Base-by-base conservation (phyloP, 2,113 vertebrate species). In the Grammomys surdaster region DNA sequence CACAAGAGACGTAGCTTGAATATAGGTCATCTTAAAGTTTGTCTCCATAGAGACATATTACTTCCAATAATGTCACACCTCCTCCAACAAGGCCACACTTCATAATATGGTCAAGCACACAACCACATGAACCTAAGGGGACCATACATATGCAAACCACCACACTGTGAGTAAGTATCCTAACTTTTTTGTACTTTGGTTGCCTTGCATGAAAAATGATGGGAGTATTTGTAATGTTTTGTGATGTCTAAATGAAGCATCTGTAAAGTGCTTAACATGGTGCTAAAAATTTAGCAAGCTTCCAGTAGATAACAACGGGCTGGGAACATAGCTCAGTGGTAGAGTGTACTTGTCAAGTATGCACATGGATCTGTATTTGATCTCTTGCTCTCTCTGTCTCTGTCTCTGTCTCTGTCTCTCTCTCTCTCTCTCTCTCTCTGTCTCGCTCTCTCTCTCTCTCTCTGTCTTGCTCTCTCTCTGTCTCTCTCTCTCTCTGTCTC, bases 151-250 rank as follows among this genome's bases (percentile, higher is more conserved):
- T 4, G 33, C 28, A 69, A 69, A 28, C 33, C 33, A 70, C 16
- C 16, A 69, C 28, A 73, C 16, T 93, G 33, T 76, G 31, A 76
- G 31, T 51, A 88, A 92, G 36, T 69, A 40, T 94, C 12, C 60
- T 87, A 73, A 87, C 5, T 31, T 84, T 40, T 16, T 26, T 88
- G 16, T 76, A n/a, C 46, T 84, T 90, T 88, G 51, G 10, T 80
- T 93, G 84, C 20, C 69, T 93, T 28, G 9, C n/a, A 69, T 72
- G 87, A 82, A 95, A 95, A 91, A 89, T 5, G 20, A 60, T 16
- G n/a, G 19, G 36, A 7, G 24, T 36, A 43, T 60, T 95, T 92
- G 33, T 86, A 91, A 63, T 58, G 78, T 24, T 86, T 51, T 5
- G 20, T 43, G 28, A 60, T 7, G 31, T 94, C 91, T 86, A 69